Conservation (phyloP, 2,888 invertebrate species). For the Maniola hyperantus region DNA sequence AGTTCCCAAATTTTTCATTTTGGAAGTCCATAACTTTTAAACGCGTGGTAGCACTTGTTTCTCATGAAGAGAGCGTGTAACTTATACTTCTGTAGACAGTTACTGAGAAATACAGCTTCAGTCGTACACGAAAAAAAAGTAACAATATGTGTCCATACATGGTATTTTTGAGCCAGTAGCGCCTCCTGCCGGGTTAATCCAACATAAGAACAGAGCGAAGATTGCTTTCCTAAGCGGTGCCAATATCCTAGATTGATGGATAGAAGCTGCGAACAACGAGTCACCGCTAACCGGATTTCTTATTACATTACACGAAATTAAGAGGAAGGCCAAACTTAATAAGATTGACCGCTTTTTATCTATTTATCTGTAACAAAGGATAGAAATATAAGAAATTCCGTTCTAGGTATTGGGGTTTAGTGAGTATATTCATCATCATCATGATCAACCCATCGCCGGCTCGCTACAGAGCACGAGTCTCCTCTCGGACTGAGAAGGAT, state of each 20-base stretch:
- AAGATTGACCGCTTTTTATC: slow-evolving; percentile 6
- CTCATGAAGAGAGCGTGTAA: not conserved
- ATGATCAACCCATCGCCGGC: too few species aligned
- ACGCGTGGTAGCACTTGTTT: too few species aligned
- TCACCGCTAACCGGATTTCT: slow-evolving; percentile 25
- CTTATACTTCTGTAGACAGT: not conserved
- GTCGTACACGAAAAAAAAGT: not conserved
- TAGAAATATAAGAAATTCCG: not conserved
- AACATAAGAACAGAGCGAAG: slow-evolving; percentile 16
- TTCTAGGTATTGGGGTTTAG: not conserved
- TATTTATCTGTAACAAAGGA: not conserved
- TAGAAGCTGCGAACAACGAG: slow-evolving; percentile 24
- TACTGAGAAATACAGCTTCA: not conserved
- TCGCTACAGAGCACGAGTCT: too few species aligned
- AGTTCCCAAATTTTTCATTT: too few species aligned
- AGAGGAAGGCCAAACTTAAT: slow-evolving; percentile 22
- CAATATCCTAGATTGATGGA: slow-evolving; percentile 27
- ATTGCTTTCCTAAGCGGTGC: slow-evolving; percentile 24
- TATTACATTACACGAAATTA: slow-evolving; percentile 25
- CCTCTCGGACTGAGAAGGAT: too few species aligned
- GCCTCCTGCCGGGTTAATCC: not conserved
- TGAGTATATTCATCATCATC: too few species aligned
- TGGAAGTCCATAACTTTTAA: too few species aligned
- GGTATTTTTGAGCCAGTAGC: not conserved
- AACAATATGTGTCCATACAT: not conserved